A percentile compares a stretch with the other conserved stretches of the same genome.
Evolutionary conservation across 1,140 invertebrate species (phyloP).

Genomic region (Patella vulgata): DNA sequence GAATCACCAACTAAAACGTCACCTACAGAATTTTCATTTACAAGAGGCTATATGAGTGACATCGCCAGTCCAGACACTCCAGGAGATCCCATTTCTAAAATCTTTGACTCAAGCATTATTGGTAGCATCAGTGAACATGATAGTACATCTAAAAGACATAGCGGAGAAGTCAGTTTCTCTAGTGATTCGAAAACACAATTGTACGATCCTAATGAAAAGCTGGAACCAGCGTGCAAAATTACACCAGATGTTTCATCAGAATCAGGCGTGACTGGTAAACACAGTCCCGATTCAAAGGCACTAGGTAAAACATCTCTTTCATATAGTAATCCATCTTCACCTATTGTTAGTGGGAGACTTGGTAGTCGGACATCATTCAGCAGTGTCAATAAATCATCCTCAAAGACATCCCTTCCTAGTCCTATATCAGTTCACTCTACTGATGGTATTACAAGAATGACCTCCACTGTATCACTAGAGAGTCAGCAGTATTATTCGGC

Average conservation of each 20-base stretch:
- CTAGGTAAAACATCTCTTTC: background rate
- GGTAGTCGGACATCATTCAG: constrained; percentile 9
- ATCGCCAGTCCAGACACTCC: constrained; percentile 54
- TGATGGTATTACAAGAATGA: constrained; percentile 21
- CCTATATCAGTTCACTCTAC: constrained; percentile 33
- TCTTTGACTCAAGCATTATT: background rate
- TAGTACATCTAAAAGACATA: constrained; percentile 8
- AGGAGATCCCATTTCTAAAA: constrained; percentile 27
- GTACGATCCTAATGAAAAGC: background rate
- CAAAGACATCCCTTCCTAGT: constrained; percentile 34
- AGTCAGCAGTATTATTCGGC: constrained; percentile 57
- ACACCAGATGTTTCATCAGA: too few relatives aligned
- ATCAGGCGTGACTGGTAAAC: background rate
- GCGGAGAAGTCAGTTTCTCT: constrained; percentile 13
- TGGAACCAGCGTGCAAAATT: too few relatives aligned
- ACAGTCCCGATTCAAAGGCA: background rate
- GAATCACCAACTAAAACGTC: constrained; percentile 41
- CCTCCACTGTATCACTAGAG: constrained; percentile 47
- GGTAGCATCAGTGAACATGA: background rate
- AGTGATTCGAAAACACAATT: background rate
- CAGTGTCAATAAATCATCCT: constrained; percentile 21
- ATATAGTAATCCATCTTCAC: constrained; percentile 30
- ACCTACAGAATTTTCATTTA: constrained; percentile 50
- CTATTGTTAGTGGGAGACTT: background rate
- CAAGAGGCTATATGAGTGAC: constrained; percentile 60